Evolutionary conservation across 2,888 invertebrate species (phyloP), one percentile per base, ranked within the genome.

Genomic region (Microchrysa polita): DNA sequence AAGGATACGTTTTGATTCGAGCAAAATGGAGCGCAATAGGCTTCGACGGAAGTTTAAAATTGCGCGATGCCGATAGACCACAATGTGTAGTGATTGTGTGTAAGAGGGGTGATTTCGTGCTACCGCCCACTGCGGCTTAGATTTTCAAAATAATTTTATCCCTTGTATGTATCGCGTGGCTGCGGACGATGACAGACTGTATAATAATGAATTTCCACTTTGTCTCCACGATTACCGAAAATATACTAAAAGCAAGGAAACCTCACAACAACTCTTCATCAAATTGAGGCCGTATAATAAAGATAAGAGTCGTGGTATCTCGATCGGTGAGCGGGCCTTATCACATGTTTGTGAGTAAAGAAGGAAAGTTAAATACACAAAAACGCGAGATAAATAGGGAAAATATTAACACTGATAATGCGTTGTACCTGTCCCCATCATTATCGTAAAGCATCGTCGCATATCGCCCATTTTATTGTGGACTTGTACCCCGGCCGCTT

Each of bases 371-470:
- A 74, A 73, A 55, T 20, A 67, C 65, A 75, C 75, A 69, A 57
- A 75, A 75, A 73, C 67, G 73, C 60, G 69, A 55, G 67, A 53
- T 57, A 65, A 73, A 63, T 48, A 71, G 53, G 57, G 72, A 75
- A 52, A 72, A 60, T 67, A 73, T 75, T 65, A 75, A 73, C 72
- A 75, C 60, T 67, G 75, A 75, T 75, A 75, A 75, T 48, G 57
- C 60, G 14, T 71, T 73, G 75, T 75, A 75, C 75, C 75, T 75
- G 75, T 75, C 72, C 75, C 61, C 75, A 75, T 75, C 12, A 59
- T n/a, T n/a, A n/a, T n/a, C n/a, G n/a, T 65, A 22, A 5, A 34
- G 65, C 65, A 65, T 44, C 65, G 34, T 65, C 22, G 9, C 65
- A 20, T 65, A 23, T 12, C 48, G 65, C 44, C 61, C 16, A 42